Conservation (phyloP, 2,113 vertebrate genomes). For the Corythaixoides concolor region DNA sequence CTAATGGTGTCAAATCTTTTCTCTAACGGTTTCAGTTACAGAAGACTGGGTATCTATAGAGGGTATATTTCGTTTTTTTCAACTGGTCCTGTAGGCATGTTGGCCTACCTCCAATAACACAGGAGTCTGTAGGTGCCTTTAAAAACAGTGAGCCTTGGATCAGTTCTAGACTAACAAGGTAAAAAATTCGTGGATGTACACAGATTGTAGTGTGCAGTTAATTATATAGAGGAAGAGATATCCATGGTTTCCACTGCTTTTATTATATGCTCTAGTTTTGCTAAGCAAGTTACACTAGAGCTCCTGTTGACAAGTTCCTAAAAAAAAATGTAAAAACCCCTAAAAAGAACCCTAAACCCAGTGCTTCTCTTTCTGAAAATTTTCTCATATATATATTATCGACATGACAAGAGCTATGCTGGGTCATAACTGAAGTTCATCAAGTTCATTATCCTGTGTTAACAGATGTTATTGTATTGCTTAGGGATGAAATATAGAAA, state of each 20-base stretch:
- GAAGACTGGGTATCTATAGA: neutral
- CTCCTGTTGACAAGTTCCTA: neutral
- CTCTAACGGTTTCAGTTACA: neutral
- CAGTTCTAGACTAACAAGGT: neutral
- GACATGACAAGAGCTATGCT: neutral
- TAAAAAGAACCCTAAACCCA: neutral
- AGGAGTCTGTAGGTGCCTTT: neutral
- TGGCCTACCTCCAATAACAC: neutral
- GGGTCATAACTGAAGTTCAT: neutral
- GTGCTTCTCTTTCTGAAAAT: neutral
- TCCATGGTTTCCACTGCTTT: neutral
- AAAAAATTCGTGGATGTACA: neutral
- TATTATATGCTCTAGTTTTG: neutral
- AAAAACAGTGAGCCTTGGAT: neutral
- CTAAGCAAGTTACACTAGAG: neutral
- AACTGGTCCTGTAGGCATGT: neutral
- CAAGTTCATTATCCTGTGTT: neutral
- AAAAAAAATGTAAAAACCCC: neutral
- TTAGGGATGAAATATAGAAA: neutral
- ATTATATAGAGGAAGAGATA: neutral
- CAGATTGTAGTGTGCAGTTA: neutral
- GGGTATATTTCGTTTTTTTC: neutral
- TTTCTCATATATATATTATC: neutral
- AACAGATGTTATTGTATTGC: neutral
- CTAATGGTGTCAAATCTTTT: neutral